Evolutionary conservation across 2,113 vertebrate genomes (phyloP), one percentile per base, ranked within the genome.

Genomic region (Poecilia latipinna): DNA sequence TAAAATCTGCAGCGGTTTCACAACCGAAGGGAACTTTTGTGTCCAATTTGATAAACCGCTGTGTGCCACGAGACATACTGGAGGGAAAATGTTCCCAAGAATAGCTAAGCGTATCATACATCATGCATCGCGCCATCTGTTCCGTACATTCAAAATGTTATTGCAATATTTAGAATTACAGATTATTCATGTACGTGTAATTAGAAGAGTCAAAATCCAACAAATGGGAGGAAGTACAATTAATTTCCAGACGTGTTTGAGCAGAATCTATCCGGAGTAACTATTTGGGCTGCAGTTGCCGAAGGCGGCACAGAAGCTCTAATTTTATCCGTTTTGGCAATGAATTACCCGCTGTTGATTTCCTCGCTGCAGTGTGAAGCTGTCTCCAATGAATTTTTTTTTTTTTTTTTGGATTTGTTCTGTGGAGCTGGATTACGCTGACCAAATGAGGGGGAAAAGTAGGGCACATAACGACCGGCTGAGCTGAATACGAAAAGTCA

Each of bases 91-190:
- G 85, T 91, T 92, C 90, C 93, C 90, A 82, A 93, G 91, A 94
- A 94, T 93, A 94, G 92, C 90, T 84, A 86, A 90, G 88, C 85
- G 88, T 84, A 92, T 92, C 92, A 90, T 93, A 86, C 90, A 93
- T 92, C 90, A 93, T 94, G 88, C 82, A 88, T 88, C 68, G 90
- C 74, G 51, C 92, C 92, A 93, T 93, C 89, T 91, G 90, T 72
- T 90, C 82, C 68, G 75, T 89, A 90, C 79, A 91, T 94, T 93
- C 92, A 89, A 90, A 93, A 90, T 92, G 89, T 94, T 92, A 93
- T 90, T 86, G 88, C 88, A 92, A 91, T 92, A 93, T 93, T 93
- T 92, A 93, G 88, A 91, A 90, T 90, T 87, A 89, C 83, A 93
- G 82, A 90, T 92, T 86, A 89, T 90, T 94, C 88, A 90, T 90